Evolutionary conservation across 1,140 invertebrate species (phyloP).

Genomic region (Meloidogyne floridensis): DNA sequence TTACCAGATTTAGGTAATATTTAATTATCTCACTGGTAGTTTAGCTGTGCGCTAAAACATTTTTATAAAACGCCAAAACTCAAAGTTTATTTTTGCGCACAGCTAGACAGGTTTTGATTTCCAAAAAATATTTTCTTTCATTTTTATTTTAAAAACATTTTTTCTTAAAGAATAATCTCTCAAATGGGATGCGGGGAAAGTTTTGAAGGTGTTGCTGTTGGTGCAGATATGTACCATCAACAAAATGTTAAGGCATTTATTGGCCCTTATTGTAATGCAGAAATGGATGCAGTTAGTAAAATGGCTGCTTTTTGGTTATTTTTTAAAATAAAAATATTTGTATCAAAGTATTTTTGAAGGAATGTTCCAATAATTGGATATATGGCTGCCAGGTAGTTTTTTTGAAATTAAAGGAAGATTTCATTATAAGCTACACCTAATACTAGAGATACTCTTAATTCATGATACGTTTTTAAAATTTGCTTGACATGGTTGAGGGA

Average conservation of each 20-base stretch:
- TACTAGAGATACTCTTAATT: no score
- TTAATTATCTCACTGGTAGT: no score
- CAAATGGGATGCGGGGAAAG: conserved; percentile 61
- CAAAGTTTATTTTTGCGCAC: no score
- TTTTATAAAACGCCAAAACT: no score
- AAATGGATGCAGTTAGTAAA: conserved; percentile 59
- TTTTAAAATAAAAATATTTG: not conserved
- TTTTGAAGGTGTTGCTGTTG: conserved; percentile 64
- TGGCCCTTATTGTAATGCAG: conserved; percentile 60
- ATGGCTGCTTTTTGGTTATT: conserved; percentile 55
- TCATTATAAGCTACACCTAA: no score
- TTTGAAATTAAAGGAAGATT: not conserved
- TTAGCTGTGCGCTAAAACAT: no score
- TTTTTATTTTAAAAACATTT: not conserved
- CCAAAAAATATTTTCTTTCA: conserved; percentile 8
- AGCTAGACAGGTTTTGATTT: not conserved
- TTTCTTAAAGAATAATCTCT: conserved; percentile 43
- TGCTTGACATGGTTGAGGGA: no score
- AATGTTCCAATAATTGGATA: conserved; percentile 58
- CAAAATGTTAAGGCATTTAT: conserved; percentile 64
- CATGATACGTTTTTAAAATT: no score
- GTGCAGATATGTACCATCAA: conserved; percentile 64
- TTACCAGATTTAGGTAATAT: not conserved
- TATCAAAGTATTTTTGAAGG: conserved; percentile 15
- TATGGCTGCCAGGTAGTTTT: conserved; percentile 18